Evolutionary conservation across 2,113 vertebrate genomes (phyloP).

Genomic region (Balaeniceps rex): DNA sequence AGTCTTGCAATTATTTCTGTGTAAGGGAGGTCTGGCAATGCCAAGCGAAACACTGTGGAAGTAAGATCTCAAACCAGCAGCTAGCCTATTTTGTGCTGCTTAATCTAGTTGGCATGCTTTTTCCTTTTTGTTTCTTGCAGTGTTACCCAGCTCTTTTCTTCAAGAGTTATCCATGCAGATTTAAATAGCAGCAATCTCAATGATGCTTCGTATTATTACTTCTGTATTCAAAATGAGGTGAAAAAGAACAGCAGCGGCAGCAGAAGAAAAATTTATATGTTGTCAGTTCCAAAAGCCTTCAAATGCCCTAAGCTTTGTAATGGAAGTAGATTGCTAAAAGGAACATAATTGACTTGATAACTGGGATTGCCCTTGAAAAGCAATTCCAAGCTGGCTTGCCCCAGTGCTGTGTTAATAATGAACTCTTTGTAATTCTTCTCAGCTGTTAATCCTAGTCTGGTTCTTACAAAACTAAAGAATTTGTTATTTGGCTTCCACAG

Average conservation of each 20-base stretch:
- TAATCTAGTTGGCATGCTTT: background rate
- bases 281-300: background rate
- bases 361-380: slow-evolving; percentile 29
- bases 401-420: slow-evolving; percentile 16
- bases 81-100: background rate
- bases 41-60: background rate
- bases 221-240: background rate
- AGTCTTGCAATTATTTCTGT: background rate
- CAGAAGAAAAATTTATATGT: background rate
- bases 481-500: background rate
- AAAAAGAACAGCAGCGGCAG: background rate
- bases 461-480: background rate
- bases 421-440: slow-evolving; percentile 25
- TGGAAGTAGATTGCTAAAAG: background rate
- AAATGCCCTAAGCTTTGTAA: background rate
- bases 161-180: background rate
- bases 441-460: background rate
- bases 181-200: background rate
- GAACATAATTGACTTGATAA: slow-evolving; percentile 18
- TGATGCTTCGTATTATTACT: background rate
- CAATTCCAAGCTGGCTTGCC: background rate
- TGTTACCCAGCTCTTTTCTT: background rate
- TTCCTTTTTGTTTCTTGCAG: background rate
- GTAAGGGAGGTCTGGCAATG: background rate
- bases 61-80: background rate